Conservation (phyloP, 2,113 vertebrate species). For the Myxocyprinus asiaticus region DNA sequence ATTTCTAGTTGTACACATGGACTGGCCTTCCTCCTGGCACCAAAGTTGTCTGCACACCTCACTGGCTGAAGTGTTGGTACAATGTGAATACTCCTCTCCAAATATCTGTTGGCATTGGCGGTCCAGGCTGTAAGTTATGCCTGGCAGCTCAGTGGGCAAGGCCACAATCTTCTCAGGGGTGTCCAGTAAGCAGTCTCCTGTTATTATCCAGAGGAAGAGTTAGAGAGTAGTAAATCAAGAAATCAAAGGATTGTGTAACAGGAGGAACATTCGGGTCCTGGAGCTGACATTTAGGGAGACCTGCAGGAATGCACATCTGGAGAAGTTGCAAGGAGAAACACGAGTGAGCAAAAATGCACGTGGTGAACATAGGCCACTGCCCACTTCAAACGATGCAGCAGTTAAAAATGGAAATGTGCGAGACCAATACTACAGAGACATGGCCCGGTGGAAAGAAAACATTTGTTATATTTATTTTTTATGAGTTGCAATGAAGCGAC, state of each 20-base stretch:
- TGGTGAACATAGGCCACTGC: conserved; percentile 14
- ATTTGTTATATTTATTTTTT: conserved; percentile 12
- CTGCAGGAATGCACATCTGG: conserved; percentile 58
- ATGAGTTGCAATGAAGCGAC: conserved; percentile 2
- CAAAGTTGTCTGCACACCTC: conserved; percentile 89
- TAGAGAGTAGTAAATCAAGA: conserved; percentile 32
- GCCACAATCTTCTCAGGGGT: conserved; percentile 74
- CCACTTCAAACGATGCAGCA: conserved; percentile 31
- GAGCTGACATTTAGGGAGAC: conserved; percentile 49
- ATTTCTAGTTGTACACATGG: conserved; percentile 86
- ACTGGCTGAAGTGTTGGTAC: conserved; percentile 82
- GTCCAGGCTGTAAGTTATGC: conserved; percentile 83
- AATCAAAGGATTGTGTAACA: conserved; percentile 45
- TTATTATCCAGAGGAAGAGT: conserved; percentile 28
- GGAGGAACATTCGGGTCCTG: conserved; percentile 37
- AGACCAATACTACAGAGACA: background rate
- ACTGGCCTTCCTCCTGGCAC: conserved; percentile 80
- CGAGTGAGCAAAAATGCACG: conserved; percentile 29
- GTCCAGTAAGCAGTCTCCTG: conserved; percentile 94
- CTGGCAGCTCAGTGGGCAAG: conserved; percentile 82
- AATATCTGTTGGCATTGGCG: conserved; percentile 94
- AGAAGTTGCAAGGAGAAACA: conserved; percentile 28
- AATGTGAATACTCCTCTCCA: conserved; percentile 86
- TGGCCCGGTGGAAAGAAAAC: conserved; percentile 1
- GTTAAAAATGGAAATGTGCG: conserved; percentile 13